Evolutionary conservation across 2,888 invertebrate genomes (phyloP), one percentile per base, ranked within the genome.

Genomic region (Actias luna): DNA sequence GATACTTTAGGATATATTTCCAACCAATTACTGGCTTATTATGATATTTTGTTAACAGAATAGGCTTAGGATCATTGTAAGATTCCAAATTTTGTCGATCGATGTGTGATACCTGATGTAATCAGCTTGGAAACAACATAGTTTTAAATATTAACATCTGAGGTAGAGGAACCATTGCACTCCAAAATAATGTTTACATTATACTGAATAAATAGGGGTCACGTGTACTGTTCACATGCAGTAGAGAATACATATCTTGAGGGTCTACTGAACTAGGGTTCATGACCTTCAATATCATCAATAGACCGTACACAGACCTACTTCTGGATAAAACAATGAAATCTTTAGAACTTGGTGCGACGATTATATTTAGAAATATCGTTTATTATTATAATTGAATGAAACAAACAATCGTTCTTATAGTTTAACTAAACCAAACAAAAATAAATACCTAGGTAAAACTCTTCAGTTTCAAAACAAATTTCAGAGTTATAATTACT

Each of bases 221-320:
- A 57, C 61, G 61, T 42, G 61, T 36, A 12, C 14, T 14, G 5
- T 36, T 29, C 61, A 61, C 61, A 57, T 61, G 10, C 27, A 39
- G 29, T 3, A 14, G 39, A 18, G 16, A 25, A 42, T 14, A 39
- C 29, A 55, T 27, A 27, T 29, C 16, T 55, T 0, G 42, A 18
- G 42, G 18, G 18, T 18, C 42, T 42, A 29, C 18, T 8, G 22
- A 46, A 46, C 46, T 46, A 16, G n/a, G 58, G 61, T 58, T 62
- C 61, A 62, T n/a, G 42, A 62, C 31, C 58, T 58, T 58, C 25
- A 29, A 42, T 42, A 31, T 39, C 55, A 18, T 62, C 33, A 58
- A 58, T 55, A 46, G 22, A 22, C 22, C 18, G 5, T 1, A 46
- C 22, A 39, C 8, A 46, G 22, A 22, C 16, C 52, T 5, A 27